Conservation (phyloP, 2,797 vertebrate species). For the Rhynchonycteris naso region DNA sequence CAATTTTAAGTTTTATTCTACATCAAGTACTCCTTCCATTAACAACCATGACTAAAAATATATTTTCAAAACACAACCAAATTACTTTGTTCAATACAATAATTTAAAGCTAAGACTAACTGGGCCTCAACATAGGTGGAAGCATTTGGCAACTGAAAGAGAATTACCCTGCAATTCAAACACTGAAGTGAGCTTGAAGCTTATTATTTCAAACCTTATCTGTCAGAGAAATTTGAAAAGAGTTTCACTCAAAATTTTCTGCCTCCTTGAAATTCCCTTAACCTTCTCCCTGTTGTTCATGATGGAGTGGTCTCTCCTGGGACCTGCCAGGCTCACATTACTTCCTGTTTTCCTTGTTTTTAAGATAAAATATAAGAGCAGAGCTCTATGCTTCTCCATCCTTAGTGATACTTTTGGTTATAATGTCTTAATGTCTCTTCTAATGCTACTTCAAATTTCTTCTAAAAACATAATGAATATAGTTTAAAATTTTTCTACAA, state of each 20-base stretch:
- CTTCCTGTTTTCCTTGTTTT: neutral
- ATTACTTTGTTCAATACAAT: neutral
- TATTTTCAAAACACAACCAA: neutral
- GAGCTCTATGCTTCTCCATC: neutral
- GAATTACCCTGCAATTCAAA: neutral
- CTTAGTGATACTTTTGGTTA: neutral
- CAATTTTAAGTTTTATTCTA: neutral
- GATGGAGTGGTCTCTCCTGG: fast-evolving
- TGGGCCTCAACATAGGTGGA: neutral
- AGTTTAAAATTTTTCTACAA: neutral
- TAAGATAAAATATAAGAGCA: neutral
- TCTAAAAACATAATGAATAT: neutral
- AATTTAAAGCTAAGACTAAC: neutral
- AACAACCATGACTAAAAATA: neutral
- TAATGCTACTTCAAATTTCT: neutral
- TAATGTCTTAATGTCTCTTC: neutral
- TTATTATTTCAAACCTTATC: neutral
- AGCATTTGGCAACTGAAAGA: neutral
- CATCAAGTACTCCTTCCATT: neutral
- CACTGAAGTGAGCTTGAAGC: neutral
- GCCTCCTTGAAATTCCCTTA: neutral
- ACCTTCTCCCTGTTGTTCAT: neutral
- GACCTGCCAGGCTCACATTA: neutral
- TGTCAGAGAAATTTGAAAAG: neutral
- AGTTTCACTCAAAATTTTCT: neutral